Conservation (phyloP, 2,113 vertebrate species). For the Myanophis thanlyinensis region DNA sequence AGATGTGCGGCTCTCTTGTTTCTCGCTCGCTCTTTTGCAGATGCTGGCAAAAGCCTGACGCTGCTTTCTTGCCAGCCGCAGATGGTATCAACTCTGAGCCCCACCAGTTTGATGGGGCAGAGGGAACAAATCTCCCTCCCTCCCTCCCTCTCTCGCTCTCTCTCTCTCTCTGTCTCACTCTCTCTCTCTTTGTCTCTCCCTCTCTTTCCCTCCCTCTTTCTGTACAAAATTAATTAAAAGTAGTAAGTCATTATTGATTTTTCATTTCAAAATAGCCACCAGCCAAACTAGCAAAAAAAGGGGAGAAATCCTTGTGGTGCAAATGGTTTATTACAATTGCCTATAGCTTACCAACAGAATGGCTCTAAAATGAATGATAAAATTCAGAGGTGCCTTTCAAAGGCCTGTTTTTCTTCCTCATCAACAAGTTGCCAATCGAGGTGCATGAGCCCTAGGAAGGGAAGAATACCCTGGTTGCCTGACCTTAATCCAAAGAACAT, state of each 20-base stretch:
- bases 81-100: neutral
- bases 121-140: neutral
- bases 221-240: neutral
- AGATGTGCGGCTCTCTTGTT: conserved; percentile 33
- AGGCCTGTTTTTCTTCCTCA: neutral
- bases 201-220: neutral
- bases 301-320: neutral
- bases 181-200: too few species aligned
- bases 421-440: neutral
- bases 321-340: neutral
- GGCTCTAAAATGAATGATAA: neutral
- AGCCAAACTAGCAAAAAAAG: neutral
- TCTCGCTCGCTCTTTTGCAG: neutral
- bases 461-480: neutral
- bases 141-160: too few species aligned
- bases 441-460: too few species aligned
- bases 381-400: neutral
- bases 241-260: neutral
- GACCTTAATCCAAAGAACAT: neutral
- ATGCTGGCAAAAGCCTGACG: neutral
- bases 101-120: neutral
- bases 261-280: neutral
- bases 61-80: neutral
- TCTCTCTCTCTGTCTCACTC: neutral
- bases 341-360: neutral